phyloP scores from a whole-genome alignment of 2,113 vertebrate genomes.

The Peromyscus californicus region DNA sequence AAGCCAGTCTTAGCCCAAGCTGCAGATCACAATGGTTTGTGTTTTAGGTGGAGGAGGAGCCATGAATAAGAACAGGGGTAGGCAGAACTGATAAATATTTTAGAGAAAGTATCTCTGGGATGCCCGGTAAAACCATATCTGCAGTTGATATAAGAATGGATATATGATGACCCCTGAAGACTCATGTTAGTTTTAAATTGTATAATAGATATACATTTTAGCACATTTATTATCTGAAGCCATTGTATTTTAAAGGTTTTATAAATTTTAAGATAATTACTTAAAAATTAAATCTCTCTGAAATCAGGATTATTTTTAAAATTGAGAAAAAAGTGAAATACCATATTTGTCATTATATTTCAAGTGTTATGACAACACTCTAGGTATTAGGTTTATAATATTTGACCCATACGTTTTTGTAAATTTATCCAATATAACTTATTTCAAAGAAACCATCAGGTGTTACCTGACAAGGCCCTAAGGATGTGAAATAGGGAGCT shows the following conservation, averaged over 20 bases:
- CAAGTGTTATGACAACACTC: background rate
- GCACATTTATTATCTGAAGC: background rate
- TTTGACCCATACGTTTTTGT: constrained; percentile 4
- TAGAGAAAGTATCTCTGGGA: background rate
- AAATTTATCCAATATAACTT: background rate
- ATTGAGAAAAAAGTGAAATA: background rate
- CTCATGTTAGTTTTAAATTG: background rate
- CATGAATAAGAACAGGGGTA: background rate
- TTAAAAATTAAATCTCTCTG: background rate
- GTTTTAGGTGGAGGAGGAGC: background rate
- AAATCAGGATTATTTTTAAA: constrained; percentile 22
- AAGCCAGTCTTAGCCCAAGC: background rate
- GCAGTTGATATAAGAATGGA: background rate
- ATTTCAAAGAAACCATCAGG: background rate
- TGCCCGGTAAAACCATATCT: background rate
- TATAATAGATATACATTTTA: background rate
- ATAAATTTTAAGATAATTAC: background rate
- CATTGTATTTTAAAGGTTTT: background rate
- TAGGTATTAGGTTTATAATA: background rate
- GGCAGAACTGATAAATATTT: background rate
- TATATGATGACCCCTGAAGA: background rate
- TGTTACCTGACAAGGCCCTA: background rate
- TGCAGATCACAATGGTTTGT: background rate
- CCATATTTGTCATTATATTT: background rate
- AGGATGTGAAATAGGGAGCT: constrained; percentile 45